Percentiles rank a stretch among this genome's conserved stretches.
These are phyloP conservation scores for Pissodes strobi DNA, from an alignment of 1,140 invertebrate species.

Conservation along the genomic window DNA sequence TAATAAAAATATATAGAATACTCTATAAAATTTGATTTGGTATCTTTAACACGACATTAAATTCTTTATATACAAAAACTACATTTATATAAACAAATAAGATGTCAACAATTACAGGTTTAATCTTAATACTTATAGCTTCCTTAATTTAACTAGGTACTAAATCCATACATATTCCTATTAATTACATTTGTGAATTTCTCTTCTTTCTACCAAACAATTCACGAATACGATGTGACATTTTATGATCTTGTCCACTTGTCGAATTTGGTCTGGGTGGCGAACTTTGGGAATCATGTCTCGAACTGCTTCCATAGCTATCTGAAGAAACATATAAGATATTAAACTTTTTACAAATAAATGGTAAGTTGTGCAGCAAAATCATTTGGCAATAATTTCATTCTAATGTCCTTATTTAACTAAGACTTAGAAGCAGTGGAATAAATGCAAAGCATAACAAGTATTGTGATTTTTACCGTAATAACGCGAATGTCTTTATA, in stretches of 20 bases:
- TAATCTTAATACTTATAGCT: conserved; percentile 33
- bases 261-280: conserved; percentile 36
- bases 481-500: too few relatives aligned
- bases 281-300: conserved; percentile 36
- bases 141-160: background rate
- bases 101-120: conserved; percentile 33
- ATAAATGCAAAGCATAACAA: too few relatives aligned
- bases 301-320: conserved; percentile 23
- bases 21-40: conserved; percentile 34
- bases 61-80: conserved; percentile 36
- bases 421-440: too few relatives aligned
- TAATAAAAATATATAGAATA: conserved; percentile 33
- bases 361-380: too few relatives aligned
- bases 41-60: conserved; percentile 32
- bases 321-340: conserved; percentile 23
- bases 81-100: conserved; percentile 38
- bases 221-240: conserved; percentile 43
- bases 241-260: conserved; percentile 40
- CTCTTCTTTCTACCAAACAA: conserved; percentile 43
- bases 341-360: too few relatives aligned
- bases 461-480: too few relatives aligned
- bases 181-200: conserved; percentile 42
- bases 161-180: background rate
- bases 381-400: too few relatives aligned
- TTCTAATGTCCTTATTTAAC: too few relatives aligned